Base-by-base conservation (phyloP, 2,888 invertebrate genomes). In the Corbicula japonica region DNA sequence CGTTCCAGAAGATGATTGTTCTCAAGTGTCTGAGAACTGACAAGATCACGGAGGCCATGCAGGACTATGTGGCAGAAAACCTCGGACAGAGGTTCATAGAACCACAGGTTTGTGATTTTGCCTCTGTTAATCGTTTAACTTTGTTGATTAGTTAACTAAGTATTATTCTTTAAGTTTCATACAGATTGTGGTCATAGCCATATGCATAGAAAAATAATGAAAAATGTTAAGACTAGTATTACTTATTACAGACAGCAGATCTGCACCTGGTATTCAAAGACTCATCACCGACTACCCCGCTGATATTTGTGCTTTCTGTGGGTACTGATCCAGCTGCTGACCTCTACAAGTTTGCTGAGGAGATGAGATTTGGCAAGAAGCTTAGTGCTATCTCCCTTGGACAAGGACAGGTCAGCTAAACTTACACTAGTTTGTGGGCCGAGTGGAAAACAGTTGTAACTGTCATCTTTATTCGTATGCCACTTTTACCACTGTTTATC, bases 381-480 rank as follows among this genome's bases (percentile, higher is more conserved):
- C 95, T 98, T 89, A 95, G 95, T 89, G 96, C 97, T 81, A 97
- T 98, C 80, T 98, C 98, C 0, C 94, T 98, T 15, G 98, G 98
- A 0, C 97, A 98, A 92, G 98, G 97, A 0, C 98, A 98, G 92
- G 93, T 93, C 69, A 72, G 75, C 23, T n/a, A n/a, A n/a, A n/a
- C n/a, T n/a, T n/a, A n/a, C n/a, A n/a, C n/a, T n/a, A n/a, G n/a
- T n/a, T n/a, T n/a, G n/a, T n/a, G n/a, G n/a, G n/a, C n/a, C n/a
- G n/a, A n/a, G n/a, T n/a, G n/a, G n/a, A n/a, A n/a, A n/a, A n/a
- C n/a, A n/a, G n/a, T n/a, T n/a, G n/a, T n/a, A n/a, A n/a, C n/a
- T n/a, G n/a, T n/a, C n/a, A n/a, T n/a, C n/a, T n/a, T n/a, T n/a
- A n/a, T n/a, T n/a, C n/a, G n/a, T n/a, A n/a, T n/a, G n/a, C 21